A percentile compares a stretch with the other conserved stretches of the same genome.
Conservation (phyloP, 1,140 invertebrate genomes). For the Chelonus insularis region DNA sequence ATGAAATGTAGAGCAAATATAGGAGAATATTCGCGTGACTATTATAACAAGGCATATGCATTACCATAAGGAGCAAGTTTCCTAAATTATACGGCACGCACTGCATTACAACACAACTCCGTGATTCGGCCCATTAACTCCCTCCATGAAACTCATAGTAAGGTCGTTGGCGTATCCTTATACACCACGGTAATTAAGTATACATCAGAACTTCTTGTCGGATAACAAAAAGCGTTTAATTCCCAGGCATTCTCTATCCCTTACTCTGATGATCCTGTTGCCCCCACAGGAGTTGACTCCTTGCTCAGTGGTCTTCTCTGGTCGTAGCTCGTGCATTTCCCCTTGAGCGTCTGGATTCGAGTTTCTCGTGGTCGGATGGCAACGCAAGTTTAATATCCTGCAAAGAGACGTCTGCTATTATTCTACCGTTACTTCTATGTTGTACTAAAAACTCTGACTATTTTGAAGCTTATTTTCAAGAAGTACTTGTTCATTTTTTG, state of each 20-base stretch:
- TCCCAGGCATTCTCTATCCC: not conserved
- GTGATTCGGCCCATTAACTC: constrained; percentile 11
- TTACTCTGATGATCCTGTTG: not conserved
- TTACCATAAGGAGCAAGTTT: constrained; percentile 17
- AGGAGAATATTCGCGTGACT: not conserved
- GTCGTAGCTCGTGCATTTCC: constrained; percentile 6
- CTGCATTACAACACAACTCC: constrained; percentile 6
- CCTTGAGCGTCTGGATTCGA: not conserved
- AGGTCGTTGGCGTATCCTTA: not conserved
- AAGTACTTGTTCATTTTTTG: no score
- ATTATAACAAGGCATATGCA: constrained; percentile 6
- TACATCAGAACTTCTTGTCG: constrained; percentile 19
- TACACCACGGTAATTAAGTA: constrained; percentile 19
- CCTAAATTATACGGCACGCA: constrained; percentile 7
- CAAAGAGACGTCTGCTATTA: constrained; percentile 18
- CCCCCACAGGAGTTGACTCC: not conserved
- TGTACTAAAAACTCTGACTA: no score
- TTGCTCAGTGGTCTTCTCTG: not conserved
- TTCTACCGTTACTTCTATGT: constrained; percentile 15
- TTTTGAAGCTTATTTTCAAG: no score
- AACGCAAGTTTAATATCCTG: constrained; percentile 21
- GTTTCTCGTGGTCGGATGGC: not conserved
- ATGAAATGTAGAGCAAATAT: not conserved
- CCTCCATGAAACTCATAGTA: not conserved
- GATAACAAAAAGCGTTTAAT: constrained; percentile 18